A percentile compares a stretch with the other conserved stretches of the same genome.
Conservation (phyloP, 2,797 vertebrate genomes). For the Pagetopsis macropterus region DNA sequence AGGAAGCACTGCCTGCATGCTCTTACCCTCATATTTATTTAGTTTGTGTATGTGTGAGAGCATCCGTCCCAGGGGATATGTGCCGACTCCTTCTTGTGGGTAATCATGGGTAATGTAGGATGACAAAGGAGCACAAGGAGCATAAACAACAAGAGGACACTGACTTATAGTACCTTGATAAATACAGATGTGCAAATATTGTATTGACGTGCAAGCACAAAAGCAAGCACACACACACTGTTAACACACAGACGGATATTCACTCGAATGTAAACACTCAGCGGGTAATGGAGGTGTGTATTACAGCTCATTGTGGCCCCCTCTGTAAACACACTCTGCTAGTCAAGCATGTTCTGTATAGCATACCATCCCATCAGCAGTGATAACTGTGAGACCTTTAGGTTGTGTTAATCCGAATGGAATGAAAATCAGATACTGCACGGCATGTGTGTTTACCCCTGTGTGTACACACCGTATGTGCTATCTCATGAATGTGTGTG, state of each 20-base stretch:
- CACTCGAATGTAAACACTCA: constrained; percentile 13
- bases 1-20: constrained; percentile 56
- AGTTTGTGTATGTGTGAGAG: constrained; percentile 45
- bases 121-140: constrained; percentile 64
- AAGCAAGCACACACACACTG: constrained; percentile 3
- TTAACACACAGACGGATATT: background rate
- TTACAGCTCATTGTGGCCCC: background rate
- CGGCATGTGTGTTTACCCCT: constrained; percentile 44
- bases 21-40: constrained; percentile 49
- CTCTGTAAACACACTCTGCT: constrained; percentile 17
- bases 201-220: background rate
- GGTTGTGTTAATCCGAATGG: constrained; percentile 40
- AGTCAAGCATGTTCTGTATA: constrained; percentile 19
- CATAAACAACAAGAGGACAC: constrained; percentile 45
- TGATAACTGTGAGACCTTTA: constrained; percentile 43
- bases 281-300: constrained; percentile 15
- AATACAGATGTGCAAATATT: constrained; percentile 27
- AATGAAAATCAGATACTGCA: constrained; percentile 48
- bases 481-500: constrained; percentile 21
- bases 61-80: constrained; percentile 52
- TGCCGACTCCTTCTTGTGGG: constrained; percentile 63
- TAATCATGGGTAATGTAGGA: constrained; percentile 80
- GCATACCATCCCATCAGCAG: constrained; percentile 34
- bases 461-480: constrained; percentile 22
- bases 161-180: constrained; percentile 35